A percentile compares a stretch with the other conserved stretches of the same genome.
Conservation (phyloP, 2,888 invertebrate species). For the Lasioglossum zephyrum region DNA sequence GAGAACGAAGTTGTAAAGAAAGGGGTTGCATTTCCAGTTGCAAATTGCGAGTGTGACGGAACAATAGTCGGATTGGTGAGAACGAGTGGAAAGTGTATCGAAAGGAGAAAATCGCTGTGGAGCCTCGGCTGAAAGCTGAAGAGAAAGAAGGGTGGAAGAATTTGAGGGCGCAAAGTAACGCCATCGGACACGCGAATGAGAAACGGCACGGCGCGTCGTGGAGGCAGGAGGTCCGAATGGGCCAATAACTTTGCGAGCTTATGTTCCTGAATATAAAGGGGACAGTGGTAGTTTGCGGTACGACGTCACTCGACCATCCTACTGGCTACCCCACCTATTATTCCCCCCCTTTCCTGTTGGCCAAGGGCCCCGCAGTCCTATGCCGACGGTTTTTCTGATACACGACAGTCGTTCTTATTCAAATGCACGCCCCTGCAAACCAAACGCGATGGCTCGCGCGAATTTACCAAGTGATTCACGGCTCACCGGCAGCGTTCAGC, state of each 20-base stretch:
- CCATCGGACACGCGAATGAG: constrained; percentile 74
- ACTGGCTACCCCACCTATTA: constrained; percentile 36
- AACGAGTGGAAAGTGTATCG: not conserved
- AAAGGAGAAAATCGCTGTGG: not conserved
- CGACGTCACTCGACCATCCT: constrained; percentile 63
- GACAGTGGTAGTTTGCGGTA: constrained; percentile 77
- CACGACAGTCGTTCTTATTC: constrained; percentile 78
- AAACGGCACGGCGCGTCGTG: constrained; percentile 75
- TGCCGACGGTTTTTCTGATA: constrained; percentile 61
- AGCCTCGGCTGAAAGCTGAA: constrained; percentile 20
- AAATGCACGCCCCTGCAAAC: constrained; percentile 76
- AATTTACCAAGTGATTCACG: constrained; percentile 66
- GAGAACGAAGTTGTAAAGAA: not conserved
- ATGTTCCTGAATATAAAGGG: constrained; percentile 76
- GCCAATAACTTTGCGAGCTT: constrained; percentile 80
- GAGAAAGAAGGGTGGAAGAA: constrained; percentile 50
- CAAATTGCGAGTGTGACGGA: too few relatives aligned
- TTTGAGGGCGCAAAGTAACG: constrained; percentile 71
- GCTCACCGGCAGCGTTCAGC: constrained; percentile 12
- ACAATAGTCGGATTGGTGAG: not conserved
- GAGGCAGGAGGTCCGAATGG: constrained; percentile 79
- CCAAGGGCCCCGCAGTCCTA: not conserved
- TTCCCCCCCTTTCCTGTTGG: constrained; percentile 28
- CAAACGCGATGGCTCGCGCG: constrained; percentile 62
- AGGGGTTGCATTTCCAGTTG: not conserved